Evolutionary conservation across 2,888 invertebrate genomes (phyloP).

Genomic region (Lasiommata megera): DNA sequence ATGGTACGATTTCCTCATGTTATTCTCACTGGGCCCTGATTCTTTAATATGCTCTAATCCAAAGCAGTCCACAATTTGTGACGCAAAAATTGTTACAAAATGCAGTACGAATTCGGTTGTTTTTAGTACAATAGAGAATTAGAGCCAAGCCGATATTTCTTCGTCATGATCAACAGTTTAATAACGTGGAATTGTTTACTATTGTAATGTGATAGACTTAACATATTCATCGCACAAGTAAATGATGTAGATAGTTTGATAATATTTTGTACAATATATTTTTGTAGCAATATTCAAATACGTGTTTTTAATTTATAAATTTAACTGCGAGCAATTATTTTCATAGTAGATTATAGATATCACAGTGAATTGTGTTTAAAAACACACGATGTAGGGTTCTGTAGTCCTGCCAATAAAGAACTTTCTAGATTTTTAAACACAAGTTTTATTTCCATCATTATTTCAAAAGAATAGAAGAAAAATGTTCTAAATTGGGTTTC

Average conservation of each 20-base stretch:
- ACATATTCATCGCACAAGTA: slow-evolving; percentile 30
- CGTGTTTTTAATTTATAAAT: slow-evolving; percentile 16
- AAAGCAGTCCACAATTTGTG: too few relatives aligned
- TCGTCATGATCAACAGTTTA: not conserved
- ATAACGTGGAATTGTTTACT: not conserved
- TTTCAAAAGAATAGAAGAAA: too few relatives aligned
- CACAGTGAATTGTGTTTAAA: not conserved
- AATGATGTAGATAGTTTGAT: slow-evolving; percentile 61
- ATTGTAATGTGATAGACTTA: slow-evolving; percentile 3
- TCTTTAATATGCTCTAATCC: too few relatives aligned
- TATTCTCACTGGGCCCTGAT: too few relatives aligned
- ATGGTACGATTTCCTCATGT: too few relatives aligned
- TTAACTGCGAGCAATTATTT: not conserved
- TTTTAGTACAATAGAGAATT: too few relatives aligned
- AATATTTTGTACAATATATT: slow-evolving; percentile 57
- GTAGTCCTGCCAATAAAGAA: not conserved
- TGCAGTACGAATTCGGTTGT: too few relatives aligned
- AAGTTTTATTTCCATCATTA: too few relatives aligned
- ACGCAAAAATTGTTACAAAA: too few relatives aligned
- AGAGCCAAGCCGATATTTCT: too few relatives aligned
- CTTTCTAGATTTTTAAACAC: too few relatives aligned
- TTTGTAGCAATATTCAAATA: slow-evolving; percentile 42
- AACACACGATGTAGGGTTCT: not conserved
- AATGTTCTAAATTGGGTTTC: too few relatives aligned
- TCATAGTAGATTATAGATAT: not conserved